phyloP scores from a whole-genome alignment of 2,797 vertebrate genomes.

The Chelon labrosus region DNA sequence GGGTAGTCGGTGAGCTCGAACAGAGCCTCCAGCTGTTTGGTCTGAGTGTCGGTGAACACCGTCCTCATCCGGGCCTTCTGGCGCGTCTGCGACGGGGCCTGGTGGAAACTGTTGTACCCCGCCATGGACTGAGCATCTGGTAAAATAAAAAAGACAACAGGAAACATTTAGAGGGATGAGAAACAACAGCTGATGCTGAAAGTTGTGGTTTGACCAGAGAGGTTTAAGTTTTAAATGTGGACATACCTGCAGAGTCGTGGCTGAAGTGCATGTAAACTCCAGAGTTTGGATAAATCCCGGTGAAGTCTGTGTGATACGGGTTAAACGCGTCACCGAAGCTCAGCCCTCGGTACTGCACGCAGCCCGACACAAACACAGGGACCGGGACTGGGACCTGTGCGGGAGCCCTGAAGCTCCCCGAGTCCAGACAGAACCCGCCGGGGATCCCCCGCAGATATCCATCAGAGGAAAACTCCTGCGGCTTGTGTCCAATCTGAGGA shows the following conservation, averaged over 20 bases:
- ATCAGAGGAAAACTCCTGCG: background rate
- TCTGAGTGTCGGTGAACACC: constrained; percentile 82
- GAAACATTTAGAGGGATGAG: background rate
- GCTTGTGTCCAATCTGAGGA: constrained; percentile 46
- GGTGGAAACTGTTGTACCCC: constrained; percentile 33
- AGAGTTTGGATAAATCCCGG: constrained; percentile 1
- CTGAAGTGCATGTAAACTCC: constrained; percentile 23
- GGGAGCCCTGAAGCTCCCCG: constrained; percentile 7
- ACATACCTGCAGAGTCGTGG: constrained; percentile 54
- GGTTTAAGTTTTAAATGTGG: background rate
- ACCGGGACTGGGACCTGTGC: background rate
- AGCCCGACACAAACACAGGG: background rate
- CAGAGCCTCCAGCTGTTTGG: constrained; percentile 75
- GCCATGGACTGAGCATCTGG: constrained; percentile 20
- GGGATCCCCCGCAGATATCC: background rate
- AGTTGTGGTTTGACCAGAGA: too few relatives aligned
- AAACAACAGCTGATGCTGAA: background rate
- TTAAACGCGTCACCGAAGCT: constrained; percentile 19
- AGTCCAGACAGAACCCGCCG: background rate
- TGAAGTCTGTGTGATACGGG: constrained; percentile 42
- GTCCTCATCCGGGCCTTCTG: constrained; percentile 76
- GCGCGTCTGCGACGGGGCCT: constrained; percentile 29
- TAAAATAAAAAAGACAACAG: too few relatives aligned
- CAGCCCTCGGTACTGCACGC: constrained; percentile 34
- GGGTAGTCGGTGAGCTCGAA: constrained; percentile 78